Conservation (phyloP, 2,797 vertebrate species). For the Echiichthys vipera region DNA sequence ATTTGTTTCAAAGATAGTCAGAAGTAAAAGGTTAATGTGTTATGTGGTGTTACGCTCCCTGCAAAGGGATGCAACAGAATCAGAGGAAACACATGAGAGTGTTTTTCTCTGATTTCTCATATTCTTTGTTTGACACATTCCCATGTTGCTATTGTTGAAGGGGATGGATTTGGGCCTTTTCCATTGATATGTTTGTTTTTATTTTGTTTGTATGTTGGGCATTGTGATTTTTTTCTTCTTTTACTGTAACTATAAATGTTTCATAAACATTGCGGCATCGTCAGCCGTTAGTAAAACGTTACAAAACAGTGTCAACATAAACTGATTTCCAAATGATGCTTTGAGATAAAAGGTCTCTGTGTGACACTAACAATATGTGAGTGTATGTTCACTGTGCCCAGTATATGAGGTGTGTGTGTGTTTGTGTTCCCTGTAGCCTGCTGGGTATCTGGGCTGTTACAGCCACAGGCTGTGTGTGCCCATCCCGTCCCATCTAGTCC, state of each 20-base stretch:
- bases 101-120: slow-evolving; percentile 45
- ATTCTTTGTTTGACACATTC: slow-evolving; percentile 61
- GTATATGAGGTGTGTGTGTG: slow-evolving; percentile 50
- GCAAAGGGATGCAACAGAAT: slow-evolving; percentile 55
- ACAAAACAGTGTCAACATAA: slow-evolving; percentile 35
- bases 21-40: slow-evolving; percentile 34
- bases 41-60: slow-evolving; percentile 46
- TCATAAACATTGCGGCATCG: slow-evolving; percentile 38
- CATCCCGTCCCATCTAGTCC: slow-evolving; percentile 71
- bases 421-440: slow-evolving; percentile 74
- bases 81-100: slow-evolving; percentile 61
- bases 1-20: slow-evolving; percentile 39
- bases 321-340: slow-evolving; percentile 47
- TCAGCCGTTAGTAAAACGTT: slow-evolving; percentile 34
- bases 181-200: slow-evolving; percentile 59
- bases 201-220: slow-evolving; percentile 37
- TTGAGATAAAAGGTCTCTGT: slow-evolving; percentile 46
- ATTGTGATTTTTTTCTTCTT: slow-evolving; percentile 23
- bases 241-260: slow-evolving; percentile 37
- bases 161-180: slow-evolving; percentile 47
- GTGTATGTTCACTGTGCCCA: slow-evolving; percentile 53
- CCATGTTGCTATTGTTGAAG: slow-evolving; percentile 52
- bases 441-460: slow-evolving; percentile 80
- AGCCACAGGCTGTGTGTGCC: slow-evolving; percentile 80
- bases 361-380: slow-evolving; percentile 66